phyloP scores from a whole-genome alignment of 2,888 invertebrate genomes.

The Heliothis peltigera region DNA sequence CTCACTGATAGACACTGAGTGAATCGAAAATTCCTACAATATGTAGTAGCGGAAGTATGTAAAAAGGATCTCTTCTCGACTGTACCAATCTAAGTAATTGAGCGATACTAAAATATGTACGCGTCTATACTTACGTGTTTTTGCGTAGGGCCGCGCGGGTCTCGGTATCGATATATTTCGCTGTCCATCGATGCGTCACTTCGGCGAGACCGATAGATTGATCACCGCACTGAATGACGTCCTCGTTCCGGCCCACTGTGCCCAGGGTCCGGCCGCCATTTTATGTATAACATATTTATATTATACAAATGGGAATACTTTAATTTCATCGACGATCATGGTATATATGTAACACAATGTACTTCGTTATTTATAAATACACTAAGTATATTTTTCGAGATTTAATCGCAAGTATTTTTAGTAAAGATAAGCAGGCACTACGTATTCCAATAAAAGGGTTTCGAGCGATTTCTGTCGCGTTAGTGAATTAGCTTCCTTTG shows the following conservation, averaged over 20 bases:
- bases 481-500: constrained; percentile 57
- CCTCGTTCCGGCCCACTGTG: constrained; percentile 73
- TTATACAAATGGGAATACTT: constrained; percentile 51
- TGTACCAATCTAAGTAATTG: constrained; percentile 64
- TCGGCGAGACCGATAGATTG: constrained; percentile 79
- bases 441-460: constrained; percentile 52
- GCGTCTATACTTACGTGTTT: constrained; percentile 66
- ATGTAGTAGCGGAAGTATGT: constrained; percentile 51
- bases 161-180: constrained; percentile 81
- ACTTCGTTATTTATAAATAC: no score
- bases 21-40: constrained; percentile 55
- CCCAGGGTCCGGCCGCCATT: constrained; percentile 54
- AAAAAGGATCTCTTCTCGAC: constrained; percentile 57
- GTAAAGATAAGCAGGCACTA: constrained; percentile 47
- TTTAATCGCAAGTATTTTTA: constrained; percentile 33
- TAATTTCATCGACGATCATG: background rate
- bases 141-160: constrained; percentile 67
- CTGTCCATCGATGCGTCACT: constrained; percentile 82
- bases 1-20: constrained; percentile 35
- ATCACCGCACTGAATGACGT: constrained; percentile 81
- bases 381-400: no score
- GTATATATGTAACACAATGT: constrained; percentile 25
- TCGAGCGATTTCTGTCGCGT: constrained; percentile 53
- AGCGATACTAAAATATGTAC: constrained; percentile 63
- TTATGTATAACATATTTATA: constrained; percentile 36